Evolutionary conservation across 2,797 vertebrate genomes (phyloP).

Genomic region (Sebastes baramenuke): DNA sequence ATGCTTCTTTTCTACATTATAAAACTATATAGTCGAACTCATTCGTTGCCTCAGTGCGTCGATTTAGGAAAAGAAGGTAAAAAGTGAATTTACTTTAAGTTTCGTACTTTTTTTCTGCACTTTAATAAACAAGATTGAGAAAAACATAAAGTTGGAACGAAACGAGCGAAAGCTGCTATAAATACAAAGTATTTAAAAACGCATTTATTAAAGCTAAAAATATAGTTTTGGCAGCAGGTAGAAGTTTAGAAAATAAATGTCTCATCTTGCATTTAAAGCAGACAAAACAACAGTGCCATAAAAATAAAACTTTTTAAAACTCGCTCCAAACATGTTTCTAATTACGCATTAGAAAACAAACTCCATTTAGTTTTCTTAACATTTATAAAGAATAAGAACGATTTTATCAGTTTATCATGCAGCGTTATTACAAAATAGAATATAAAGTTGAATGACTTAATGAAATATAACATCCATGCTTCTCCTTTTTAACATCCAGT

Average conservation of each 20-base stretch:
- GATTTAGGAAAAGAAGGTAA: not conserved
- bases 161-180: not conserved
- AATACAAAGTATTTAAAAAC: not conserved
- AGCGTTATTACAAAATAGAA: not conserved
- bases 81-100: not conserved
- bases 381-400: not conserved
- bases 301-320: not conserved
- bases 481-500: not conserved
- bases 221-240: not conserved
- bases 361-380: not conserved
- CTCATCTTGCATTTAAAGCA: not conserved
- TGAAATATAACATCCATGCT: not conserved
- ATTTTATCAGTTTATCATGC: not conserved
- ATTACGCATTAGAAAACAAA: not conserved
- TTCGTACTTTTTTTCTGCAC: not conserved
- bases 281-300: not conserved
- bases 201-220: not conserved
- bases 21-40: not conserved
- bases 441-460: not conserved
- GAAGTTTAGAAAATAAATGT: not conserved
- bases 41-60: not conserved
- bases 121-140: not conserved
- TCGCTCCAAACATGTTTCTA: not conserved
- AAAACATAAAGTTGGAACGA: not conserved
- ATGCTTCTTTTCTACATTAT: not conserved